phyloP scores from a whole-genome alignment of 1,140 invertebrate species.

The Druon quercuslanigerum region DNA sequence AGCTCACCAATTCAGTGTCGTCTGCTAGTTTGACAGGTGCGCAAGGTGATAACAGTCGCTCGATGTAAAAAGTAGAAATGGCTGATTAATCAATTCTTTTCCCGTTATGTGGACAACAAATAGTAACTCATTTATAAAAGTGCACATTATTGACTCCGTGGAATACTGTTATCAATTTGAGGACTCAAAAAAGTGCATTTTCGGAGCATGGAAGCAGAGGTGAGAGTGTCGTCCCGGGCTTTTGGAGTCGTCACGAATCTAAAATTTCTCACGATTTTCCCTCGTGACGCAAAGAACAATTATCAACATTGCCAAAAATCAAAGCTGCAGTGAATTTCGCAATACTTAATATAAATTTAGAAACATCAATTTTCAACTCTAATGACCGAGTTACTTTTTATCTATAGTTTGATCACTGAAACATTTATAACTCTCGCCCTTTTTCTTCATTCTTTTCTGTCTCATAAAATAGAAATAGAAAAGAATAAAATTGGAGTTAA shows the following conservation, averaged over 20 bases:
- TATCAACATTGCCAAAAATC: constrained; percentile 48
- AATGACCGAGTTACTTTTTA: neutral
- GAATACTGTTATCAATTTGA: neutral
- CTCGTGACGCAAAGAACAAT: constrained; percentile 48
- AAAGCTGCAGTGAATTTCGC: constrained; percentile 49
- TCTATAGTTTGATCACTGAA: neutral
- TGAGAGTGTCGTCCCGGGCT: constrained; percentile 51
- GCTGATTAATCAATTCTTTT: constrained; percentile 8
- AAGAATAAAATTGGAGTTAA: no score
- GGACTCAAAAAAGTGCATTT: constrained; percentile 3
- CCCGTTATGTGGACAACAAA: constrained; percentile 4
- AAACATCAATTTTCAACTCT: constrained; percentile 34
- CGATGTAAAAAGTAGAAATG: constrained; percentile 7
- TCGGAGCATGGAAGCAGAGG: constrained; percentile 61
- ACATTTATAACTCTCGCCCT: no score
- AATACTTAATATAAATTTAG: constrained; percentile 49
- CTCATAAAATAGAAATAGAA: no score
- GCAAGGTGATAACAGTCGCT: constrained; percentile 20
- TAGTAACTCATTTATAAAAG: constrained; percentile 13
- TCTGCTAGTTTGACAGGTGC: constrained; percentile 29
- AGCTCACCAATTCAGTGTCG: neutral
- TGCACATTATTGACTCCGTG: neutral
- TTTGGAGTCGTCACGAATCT: constrained; percentile 10
- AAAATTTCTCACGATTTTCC: constrained; percentile 45
- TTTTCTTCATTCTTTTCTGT: no score